Evolutionary conservation across 2,797 vertebrate genomes (phyloP).

Genomic region (Phataginus tetradactyla): DNA sequence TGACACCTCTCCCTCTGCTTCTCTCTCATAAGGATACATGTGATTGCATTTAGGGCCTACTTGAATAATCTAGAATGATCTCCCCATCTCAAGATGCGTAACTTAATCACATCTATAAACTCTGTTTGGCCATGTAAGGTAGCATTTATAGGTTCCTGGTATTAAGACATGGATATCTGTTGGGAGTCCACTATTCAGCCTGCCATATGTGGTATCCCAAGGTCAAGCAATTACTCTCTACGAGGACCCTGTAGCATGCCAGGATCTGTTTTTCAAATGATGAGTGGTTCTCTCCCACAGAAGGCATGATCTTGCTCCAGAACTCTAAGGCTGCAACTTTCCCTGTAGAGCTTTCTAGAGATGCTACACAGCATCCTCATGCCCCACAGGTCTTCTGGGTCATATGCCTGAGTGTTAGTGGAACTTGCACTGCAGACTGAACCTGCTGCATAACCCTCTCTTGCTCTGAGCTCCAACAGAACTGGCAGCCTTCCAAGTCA

Average conservation of each 20-base stretch:
- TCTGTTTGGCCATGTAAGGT: background rate
- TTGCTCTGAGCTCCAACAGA: background rate
- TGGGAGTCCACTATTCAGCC: background rate
- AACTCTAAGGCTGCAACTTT: background rate
- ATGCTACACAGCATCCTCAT: background rate
- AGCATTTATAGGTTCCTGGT: background rate
- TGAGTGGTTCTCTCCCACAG: background rate
- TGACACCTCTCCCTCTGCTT: background rate
- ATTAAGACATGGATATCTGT: background rate
- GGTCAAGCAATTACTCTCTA: background rate
- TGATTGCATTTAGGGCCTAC: background rate
- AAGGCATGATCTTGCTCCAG: background rate
- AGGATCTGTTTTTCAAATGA: background rate
- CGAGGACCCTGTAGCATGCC: background rate
- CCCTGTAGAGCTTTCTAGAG: background rate
- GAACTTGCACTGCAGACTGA: background rate
- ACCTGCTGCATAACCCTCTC: background rate
- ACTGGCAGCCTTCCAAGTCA: background rate
- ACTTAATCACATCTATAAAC: background rate
- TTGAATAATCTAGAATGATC: background rate
- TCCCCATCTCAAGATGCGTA: background rate
- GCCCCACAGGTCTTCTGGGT: background rate
- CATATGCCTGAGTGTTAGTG: background rate
- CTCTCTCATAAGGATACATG: background rate
- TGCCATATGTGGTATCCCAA: background rate